Base-by-base conservation (phyloP, 2,797 vertebrate genomes). In the Hydrophis major region DNA sequence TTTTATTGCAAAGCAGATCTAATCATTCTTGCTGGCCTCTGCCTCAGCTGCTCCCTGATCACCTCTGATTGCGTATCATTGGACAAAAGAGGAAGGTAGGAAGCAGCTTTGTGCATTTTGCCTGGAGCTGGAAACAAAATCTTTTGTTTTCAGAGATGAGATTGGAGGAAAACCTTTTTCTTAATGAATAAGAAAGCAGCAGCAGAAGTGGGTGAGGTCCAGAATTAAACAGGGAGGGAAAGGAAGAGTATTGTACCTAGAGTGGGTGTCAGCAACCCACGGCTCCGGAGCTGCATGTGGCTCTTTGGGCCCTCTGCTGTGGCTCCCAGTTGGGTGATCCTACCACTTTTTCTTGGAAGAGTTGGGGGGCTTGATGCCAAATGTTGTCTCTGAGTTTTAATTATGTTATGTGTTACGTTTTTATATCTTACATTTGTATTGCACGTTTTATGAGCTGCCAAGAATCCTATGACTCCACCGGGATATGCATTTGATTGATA, bases 181-280 rank as follows among this genome's bases (percentile, higher is more conserved):
- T 96, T 96, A 97, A 96, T 97, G 96, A 96, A 95, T 86, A 12
- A 0, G 69, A 94, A 95, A 95, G 96, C 96, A 95, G 95, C 94
- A 95, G 95, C 94, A 95, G 93, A 94, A 93, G 88, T 95, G 95
- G 97, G 96, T 95, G 96, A 93, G 92, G 96, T 95, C 94, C 93
- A 93, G 92, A 94, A n/a, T 96, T 89, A 94, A 96, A 94, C 91
- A 95, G 92, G 92, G 92, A 96, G 94, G 88, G 93, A 94, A 95
- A 96, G 95, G 95, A 97, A 95, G 95, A 96, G 94, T 78, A 42
- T 83, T 83, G 60, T 94, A 94, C 87, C 90, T 32, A 93, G 96
- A 93, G 96, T 8, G 50, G 50, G 50, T 53, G 50, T 53, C 50
- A 53, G 50, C 50, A 53, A 53, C 8, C 50, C 50, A 2, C 8